Base-by-base conservation (phyloP, 2,797 vertebrate genomes). In the Harpagifer antarcticus region DNA sequence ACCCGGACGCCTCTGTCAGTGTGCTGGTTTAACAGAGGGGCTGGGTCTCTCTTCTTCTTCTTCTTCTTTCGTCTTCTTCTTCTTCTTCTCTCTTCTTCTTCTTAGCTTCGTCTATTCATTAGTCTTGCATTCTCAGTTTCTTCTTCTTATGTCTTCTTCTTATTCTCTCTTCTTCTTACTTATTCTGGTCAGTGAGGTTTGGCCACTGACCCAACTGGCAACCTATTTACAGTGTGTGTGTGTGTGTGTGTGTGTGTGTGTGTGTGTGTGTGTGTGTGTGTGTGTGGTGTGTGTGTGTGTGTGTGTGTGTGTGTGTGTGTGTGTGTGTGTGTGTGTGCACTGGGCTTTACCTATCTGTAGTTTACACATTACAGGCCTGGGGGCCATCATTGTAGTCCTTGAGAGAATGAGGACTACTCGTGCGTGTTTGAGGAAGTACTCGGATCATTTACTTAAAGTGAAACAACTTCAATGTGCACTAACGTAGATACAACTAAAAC, bases 141-240 rank as follows among this genome's bases (percentile, higher is more conserved):
- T 37, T 85, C 67, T 73, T 63, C 74, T 72, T n/a, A n/a, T n/a
- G n/a, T 63, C 74, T 72, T 47, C 70, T 70, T 44, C 42, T 70
- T 31, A 42, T 20, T 85, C 67, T 73, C n/a, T 63, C 74, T 72
- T 47, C 70, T 70, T 44, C 49, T 70, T 31, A n/a, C 42, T 37
- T 76, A 73, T 58, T 83, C 68, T 66, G 67, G 71, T 71, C 69
- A 27, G 75, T 48, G 73, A 78, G 78, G 84, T n/a, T n/a, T 74
- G 81, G 89, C 79, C 76, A n/a, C 82, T 86, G 86, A 84, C 88
- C 81, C 82, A 79, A 79, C 83, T 87, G 80, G 84, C 73, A 85
- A 86, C 88, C 89, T 71, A 7, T 55, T 55, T 80, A 67, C 66
- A 2, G 23, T 23, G 23, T 2, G 23, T 23, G 23, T 23, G 23